These are phyloP conservation scores for Eulacestoma nigropectus DNA, from an alignment of 2,113 vertebrate genomes.

Conservation along the genomic window DNA sequence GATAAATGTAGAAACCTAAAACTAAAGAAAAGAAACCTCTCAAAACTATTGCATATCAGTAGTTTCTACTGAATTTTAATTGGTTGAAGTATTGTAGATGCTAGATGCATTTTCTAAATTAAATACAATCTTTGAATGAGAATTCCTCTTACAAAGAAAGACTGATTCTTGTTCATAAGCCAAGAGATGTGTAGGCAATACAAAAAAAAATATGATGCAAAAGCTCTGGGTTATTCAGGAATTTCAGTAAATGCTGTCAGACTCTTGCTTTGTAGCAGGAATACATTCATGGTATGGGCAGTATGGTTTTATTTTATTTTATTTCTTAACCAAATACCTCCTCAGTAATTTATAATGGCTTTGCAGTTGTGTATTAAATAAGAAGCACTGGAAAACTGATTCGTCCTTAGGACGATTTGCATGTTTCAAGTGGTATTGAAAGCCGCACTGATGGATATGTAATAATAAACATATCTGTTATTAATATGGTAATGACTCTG, in stretches of 20 bases:
- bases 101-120: constrained; percentile 76
- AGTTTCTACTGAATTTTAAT: constrained; percentile 75
- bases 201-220: not conserved
- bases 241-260: constrained; percentile 69
- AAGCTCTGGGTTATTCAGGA: constrained; percentile 69
- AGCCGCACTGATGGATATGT: constrained; percentile 98
- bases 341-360: constrained; percentile 87
- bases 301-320: constrained; percentile 77
- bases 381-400: constrained; percentile 98
- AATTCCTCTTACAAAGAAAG: constrained; percentile 74
- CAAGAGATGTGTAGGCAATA: constrained; percentile 47
- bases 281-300: constrained; percentile 71
- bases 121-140: constrained; percentile 77
- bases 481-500: constrained; percentile 81
- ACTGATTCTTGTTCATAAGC: constrained; percentile 61
- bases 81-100: constrained; percentile 66
- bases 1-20: constrained; percentile 73
- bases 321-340: constrained; percentile 92
- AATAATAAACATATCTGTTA: constrained; percentile 99
- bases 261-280: constrained; percentile 71
- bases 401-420: constrained; percentile 89
- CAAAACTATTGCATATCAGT: constrained; percentile 64
- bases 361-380: constrained; percentile 89
- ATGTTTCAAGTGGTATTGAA: constrained; percentile 95
- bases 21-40: constrained; percentile 38